phyloP scores from a whole-genome alignment of 2,797 vertebrate genomes.

The Pyrocephalus nanus region DNA sequence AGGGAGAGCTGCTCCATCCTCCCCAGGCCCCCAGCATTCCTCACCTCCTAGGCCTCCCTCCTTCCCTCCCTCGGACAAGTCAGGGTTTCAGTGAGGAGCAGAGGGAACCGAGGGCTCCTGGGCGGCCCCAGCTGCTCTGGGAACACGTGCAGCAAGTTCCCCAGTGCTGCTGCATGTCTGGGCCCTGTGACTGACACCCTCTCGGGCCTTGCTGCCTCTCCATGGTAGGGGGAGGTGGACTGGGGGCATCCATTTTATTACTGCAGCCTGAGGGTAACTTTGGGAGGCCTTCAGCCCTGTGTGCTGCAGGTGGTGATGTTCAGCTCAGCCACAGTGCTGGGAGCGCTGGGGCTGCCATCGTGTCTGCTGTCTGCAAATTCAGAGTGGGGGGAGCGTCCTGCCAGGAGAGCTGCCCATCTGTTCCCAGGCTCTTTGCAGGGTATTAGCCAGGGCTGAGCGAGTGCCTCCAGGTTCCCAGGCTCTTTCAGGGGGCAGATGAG shows the following conservation, averaged over 20 bases:
- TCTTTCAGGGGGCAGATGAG: not conserved
- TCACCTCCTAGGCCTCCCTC: slow-evolving; percentile 54
- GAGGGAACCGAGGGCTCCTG: slow-evolving; percentile 5
- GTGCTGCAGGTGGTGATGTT: not conserved
- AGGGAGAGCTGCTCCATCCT: slow-evolving; percentile 76
- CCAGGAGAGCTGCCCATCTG: not conserved
- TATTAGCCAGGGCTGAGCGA: not conserved
- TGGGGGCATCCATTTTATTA: not conserved
- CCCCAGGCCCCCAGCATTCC: slow-evolving; percentile 75
- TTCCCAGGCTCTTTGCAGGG: not conserved
- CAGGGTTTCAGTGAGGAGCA: not conserved
- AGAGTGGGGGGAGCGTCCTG: not conserved
- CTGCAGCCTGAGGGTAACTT: fast-evolving
- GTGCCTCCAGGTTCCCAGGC: slow-evolving; percentile 13
- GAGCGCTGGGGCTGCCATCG: not conserved
- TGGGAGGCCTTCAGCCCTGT: not conserved
- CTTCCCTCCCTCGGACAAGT: not conserved
- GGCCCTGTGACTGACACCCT: fast-evolving
- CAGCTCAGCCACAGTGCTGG: fast-evolving
- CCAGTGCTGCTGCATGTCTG: not conserved
- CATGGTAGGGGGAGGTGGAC: fast-evolving
- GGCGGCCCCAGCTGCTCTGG: not conserved
- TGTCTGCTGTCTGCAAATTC: not conserved
- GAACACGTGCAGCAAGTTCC: not conserved
- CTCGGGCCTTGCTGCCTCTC: not conserved